Evolutionary conservation across 2,797 vertebrate species (phyloP).

Genomic region (Pitangus sulphuratus): DNA sequence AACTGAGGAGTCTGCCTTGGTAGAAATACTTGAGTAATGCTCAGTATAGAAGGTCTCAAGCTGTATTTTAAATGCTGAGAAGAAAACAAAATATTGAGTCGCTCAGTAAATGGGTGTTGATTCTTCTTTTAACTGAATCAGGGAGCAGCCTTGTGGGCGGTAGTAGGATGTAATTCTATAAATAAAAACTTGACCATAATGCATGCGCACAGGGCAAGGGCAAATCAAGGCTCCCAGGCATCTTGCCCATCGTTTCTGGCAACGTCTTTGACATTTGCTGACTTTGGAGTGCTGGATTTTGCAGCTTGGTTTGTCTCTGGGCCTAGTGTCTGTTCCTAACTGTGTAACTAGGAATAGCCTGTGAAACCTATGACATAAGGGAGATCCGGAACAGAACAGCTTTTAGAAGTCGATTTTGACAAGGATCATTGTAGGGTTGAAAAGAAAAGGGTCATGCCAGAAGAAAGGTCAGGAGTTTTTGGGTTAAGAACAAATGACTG

Average conservation of each 20-base stretch:
- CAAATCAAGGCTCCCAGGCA: not conserved
- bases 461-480: not conserved
- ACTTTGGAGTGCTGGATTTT: constrained; percentile 7
- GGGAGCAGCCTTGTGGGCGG: not conserved
- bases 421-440: not conserved
- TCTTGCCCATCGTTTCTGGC: not conserved
- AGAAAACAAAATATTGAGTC: not conserved
- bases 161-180: not conserved
- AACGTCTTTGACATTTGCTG: not conserved
- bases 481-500: not conserved
- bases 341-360: not conserved
- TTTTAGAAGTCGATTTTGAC: constrained; percentile 10
- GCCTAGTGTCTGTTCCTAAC: not conserved
- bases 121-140: not conserved
- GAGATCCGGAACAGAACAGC: not conserved
- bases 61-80: not conserved
- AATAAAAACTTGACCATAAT: not conserved
- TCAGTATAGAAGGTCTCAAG: not conserved
- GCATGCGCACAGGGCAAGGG: not conserved
- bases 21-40: not conserved
- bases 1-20: not conserved
- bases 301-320: not conserved
- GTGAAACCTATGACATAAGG: accelerated
- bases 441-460: not conserved
- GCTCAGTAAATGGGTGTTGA: not conserved